Percentiles rank a stretch among this genome's conserved stretches.
Evolutionary conservation across 2,888 invertebrate genomes (phyloP).

Genomic region (Ormyrus rosae): DNA sequence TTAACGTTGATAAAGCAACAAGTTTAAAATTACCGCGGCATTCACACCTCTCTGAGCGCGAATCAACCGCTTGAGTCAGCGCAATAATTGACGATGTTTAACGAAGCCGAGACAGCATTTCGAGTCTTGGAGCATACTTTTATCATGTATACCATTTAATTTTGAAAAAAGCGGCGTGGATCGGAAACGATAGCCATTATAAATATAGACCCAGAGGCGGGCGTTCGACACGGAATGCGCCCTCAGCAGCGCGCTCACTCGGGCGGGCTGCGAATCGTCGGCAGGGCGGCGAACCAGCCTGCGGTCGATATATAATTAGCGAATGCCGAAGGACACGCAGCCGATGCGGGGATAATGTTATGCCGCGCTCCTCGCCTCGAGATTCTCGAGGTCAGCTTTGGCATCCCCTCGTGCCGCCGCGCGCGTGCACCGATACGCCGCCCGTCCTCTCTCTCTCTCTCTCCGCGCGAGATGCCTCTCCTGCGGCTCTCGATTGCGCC

Average conservation of each 20-base stretch:
- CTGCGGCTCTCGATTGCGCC: neutral
- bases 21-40: no score
- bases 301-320: constrained; percentile 15
- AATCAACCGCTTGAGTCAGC: no score
- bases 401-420: constrained; percentile 1
- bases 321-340: constrained; percentile 3
- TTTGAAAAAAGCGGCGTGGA: neutral
- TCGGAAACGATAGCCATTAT: neutral
- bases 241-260: neutral
- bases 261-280: neutral
- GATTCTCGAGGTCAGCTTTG: constrained; percentile 19
- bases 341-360: neutral
- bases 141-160: no score
- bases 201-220: neutral
- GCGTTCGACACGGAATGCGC: neutral
- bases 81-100: no score
- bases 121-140: no score
- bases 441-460: neutral
- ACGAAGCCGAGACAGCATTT: no score
- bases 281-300: no score
- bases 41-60: no score
- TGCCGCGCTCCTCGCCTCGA: neutral
- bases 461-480: neutral
- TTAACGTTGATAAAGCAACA: no score
- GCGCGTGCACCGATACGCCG: neutral